Evolutionary conservation across 1,140 invertebrate genomes (phyloP).

Genomic region (Trinorchestia longiramus): DNA sequence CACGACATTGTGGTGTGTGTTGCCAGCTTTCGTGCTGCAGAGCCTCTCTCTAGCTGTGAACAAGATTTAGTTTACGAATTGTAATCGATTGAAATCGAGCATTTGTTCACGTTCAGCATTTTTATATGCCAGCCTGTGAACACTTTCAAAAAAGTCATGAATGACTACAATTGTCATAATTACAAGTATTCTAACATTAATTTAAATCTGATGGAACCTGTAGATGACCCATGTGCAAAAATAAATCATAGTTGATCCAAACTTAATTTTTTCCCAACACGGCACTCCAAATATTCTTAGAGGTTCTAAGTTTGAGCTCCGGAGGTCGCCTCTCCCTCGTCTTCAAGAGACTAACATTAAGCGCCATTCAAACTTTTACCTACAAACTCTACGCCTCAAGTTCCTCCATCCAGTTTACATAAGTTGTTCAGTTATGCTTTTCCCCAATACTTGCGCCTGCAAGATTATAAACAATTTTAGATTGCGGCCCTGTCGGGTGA

Average conservation of each 20-base stretch:
- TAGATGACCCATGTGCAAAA: not conserved
- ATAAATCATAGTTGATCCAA: not conserved
- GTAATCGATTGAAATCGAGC: too few species aligned
- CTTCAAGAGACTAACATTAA: conserved; percentile 2
- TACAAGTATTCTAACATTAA: too few species aligned
- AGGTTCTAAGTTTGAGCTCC: not conserved
- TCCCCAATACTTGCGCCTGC: conserved; percentile 8
- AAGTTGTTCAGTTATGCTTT: conserved; percentile 50
- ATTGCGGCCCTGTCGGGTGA: not conserved
- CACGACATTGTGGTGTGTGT: too few species aligned
- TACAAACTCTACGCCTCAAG: conserved; percentile 15
- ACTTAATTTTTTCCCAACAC: not conserved
- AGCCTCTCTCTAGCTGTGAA: too few species aligned
- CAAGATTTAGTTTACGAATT: too few species aligned
- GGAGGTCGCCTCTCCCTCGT: not conserved
- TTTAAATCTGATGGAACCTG: too few species aligned
- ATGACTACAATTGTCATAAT: too few species aligned
- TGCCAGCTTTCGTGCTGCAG: too few species aligned
- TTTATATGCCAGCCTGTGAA: too few species aligned
- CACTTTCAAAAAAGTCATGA: too few species aligned
- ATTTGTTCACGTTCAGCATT: too few species aligned
- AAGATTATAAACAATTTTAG: conserved; percentile 40
- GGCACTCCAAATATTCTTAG: not conserved
- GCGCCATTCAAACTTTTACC: conserved; percentile 31
- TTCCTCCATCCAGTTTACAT: conserved; percentile 52